Evolutionary conservation across 2,888 invertebrate species (phyloP).

Genomic region (Urechis unicinctus): DNA sequence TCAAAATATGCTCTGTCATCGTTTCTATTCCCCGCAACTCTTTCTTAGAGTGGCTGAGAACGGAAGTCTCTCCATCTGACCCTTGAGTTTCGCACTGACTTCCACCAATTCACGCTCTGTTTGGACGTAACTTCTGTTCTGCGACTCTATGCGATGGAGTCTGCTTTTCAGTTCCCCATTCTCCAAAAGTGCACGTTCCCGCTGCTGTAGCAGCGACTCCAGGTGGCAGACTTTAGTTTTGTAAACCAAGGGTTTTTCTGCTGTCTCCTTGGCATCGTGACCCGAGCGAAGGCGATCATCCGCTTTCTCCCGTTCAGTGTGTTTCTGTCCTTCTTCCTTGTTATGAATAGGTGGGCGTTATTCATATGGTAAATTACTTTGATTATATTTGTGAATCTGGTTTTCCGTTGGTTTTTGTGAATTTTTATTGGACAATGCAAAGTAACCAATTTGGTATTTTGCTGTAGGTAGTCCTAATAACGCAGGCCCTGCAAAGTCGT

Average conservation of each 20-base stretch:
- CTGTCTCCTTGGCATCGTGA: conserved; percentile 31
- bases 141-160: conserved; percentile 33
- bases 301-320: conserved; percentile 36
- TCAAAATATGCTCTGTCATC: conserved; percentile 32
- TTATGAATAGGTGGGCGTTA: no score
- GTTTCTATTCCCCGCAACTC: neutral
- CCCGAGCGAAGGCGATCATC: conserved; percentile 32
- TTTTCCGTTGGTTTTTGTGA: no score
- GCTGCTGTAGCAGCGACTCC: conserved; percentile 33
- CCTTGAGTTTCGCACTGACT: conserved; percentile 32
- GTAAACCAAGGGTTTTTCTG: conserved; percentile 36
- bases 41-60: no score
- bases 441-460: no score
- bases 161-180: conserved; percentile 40
- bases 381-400: no score
- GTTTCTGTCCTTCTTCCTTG: conserved; percentile 35
- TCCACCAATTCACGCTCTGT: conserved; percentile 17
- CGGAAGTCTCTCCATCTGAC: conserved; percentile 27
- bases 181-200: conserved; percentile 40
- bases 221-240: conserved; percentile 40
- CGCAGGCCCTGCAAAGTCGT: no score
- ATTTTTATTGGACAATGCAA: no score
- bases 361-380: no score
- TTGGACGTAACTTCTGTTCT: conserved; percentile 26
- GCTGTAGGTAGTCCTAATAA: no score